Conservation (phyloP, 1,140 invertebrate species). For the Lasaia peninsularis region DNA sequence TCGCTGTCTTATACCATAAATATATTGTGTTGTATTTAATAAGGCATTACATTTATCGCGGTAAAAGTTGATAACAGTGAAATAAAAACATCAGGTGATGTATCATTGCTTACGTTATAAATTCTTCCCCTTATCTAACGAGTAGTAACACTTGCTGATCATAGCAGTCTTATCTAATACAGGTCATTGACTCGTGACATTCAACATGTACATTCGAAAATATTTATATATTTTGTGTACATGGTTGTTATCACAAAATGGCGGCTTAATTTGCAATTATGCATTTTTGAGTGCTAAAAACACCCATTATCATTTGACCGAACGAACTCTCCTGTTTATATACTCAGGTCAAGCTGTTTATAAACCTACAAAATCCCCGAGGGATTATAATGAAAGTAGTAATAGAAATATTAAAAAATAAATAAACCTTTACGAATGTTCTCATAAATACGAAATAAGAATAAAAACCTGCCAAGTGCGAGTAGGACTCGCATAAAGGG, state of each 20-base stretch:
- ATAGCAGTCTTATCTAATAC: constrained; percentile 48
- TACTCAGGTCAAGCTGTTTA: too few species aligned
- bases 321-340: too few species aligned
- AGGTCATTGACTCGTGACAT: constrained; percentile 68
- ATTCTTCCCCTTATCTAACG: not conserved
- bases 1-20: too few species aligned
- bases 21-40: not conserved
- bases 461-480: too few species aligned
- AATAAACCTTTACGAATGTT: too few species aligned
- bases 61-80: not conserved
- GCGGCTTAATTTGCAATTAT: not conserved
- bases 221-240: constrained; percentile 15
- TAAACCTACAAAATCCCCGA: too few species aligned
- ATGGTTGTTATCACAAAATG: constrained; percentile 1
- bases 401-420: too few species aligned
- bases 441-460: too few species aligned
- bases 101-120: not conserved
- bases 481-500: too few species aligned
- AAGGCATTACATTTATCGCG: too few species aligned
- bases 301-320: too few species aligned
- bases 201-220: constrained; percentile 43
- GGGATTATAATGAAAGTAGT: too few species aligned
- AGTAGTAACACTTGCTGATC: constrained; percentile 3
- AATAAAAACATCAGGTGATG: constrained; percentile 9
- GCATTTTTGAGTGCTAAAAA: not conserved